Conservation (phyloP, 2,797 vertebrate species). For the Labroides dimidiatus region DNA sequence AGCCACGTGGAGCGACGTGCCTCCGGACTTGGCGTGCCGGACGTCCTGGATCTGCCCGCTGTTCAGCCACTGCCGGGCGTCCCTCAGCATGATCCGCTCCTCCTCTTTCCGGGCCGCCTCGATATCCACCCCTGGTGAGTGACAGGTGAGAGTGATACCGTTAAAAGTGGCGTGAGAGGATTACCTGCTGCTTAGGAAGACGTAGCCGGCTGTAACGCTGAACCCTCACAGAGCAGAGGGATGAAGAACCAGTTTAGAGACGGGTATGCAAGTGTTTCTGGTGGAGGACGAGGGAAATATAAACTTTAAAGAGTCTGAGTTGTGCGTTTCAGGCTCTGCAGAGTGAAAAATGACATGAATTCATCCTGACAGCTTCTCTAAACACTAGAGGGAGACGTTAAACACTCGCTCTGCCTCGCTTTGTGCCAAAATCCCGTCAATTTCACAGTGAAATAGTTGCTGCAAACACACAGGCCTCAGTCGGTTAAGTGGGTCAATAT, state of each 20-base stretch:
- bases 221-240: not conserved
- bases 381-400: slow-evolving; percentile 47
- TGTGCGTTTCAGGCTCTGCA: not conserved
- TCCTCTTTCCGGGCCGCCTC: slow-evolving; percentile 98
- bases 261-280: not conserved
- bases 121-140: slow-evolving; percentile 91
- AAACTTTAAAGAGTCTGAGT: no score
- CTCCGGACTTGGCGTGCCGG: slow-evolving; percentile 95
- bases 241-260: not conserved
- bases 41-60: slow-evolving; percentile 95
- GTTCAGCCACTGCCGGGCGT: slow-evolving; percentile 98
- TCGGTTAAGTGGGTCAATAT: slow-evolving; percentile 69
- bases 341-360: not conserved
- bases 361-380: not conserved
- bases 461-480: slow-evolving; percentile 30
- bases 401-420: slow-evolving; percentile 18
- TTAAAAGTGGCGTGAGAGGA: slow-evolving; percentile 15
- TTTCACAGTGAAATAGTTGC: slow-evolving; percentile 32
- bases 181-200: slow-evolving; percentile 31
- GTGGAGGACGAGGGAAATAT: no score
- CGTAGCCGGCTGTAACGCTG: slow-evolving; percentile 21
- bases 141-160: not conserved
- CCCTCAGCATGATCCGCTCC: slow-evolving; percentile 96
- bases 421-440: slow-evolving; percentile 51
- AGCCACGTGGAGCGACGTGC: slow-evolving; percentile 97